Conservation (phyloP, 2,113 vertebrate genomes). For the Burhinus bistriatus region DNA sequence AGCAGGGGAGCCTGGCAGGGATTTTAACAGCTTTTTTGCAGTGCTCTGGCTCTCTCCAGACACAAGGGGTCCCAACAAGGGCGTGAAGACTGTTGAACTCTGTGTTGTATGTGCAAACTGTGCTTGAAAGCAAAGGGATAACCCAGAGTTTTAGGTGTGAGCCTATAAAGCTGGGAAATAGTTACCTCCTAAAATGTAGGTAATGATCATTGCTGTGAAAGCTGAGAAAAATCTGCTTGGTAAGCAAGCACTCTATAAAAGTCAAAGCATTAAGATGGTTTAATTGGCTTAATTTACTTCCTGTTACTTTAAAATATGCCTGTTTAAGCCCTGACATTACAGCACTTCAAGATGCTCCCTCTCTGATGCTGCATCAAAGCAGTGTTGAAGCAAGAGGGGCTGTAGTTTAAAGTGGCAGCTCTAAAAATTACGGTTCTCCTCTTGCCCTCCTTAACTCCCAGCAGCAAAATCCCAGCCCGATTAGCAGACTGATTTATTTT, state of each 20-base stretch:
- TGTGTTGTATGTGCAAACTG: background rate
- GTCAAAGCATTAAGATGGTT: conserved; percentile 41
- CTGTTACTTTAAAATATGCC: conserved; percentile 66
- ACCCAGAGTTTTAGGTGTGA: background rate
- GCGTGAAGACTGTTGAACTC: background rate
- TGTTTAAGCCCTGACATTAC: conserved; percentile 56
- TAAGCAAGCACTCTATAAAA: conserved; percentile 36
- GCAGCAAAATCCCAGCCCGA: conserved; percentile 69
- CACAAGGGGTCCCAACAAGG: background rate
- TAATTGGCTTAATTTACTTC: conserved; percentile 69
- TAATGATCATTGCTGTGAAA: background rate
- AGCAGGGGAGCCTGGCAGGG: background rate
- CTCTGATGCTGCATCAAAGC: conserved; percentile 61
- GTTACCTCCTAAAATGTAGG: background rate
- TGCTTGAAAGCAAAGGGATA: background rate
- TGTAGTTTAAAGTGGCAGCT: conserved; percentile 68
- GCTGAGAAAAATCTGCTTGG: conserved; percentile 20
- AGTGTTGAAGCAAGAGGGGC: conserved; percentile 10
- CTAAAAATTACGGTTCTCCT: conserved; percentile 69
- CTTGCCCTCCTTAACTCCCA: conserved; percentile 70
- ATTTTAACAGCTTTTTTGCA: background rate
- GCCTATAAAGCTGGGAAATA: background rate
- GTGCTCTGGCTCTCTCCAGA: background rate
- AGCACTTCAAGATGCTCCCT: conserved; percentile 30
- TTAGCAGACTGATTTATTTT: conserved; percentile 73